Evolutionary conservation across 2,797 vertebrate species (phyloP).

Genomic region (Pangasius djambal): DNA sequence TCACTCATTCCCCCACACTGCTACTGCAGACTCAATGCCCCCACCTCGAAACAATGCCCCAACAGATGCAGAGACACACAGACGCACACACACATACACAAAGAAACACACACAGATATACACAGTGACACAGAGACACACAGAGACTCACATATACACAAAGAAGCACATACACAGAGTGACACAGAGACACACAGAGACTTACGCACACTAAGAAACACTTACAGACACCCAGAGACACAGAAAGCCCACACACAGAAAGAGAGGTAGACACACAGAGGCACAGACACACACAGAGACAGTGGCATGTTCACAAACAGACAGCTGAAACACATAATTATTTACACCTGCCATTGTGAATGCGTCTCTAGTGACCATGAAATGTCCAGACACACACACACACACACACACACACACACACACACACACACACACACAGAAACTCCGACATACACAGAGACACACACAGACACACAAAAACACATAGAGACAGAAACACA

Average conservation of each 20-base stretch:
- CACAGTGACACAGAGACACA: not conserved
- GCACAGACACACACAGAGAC: not conserved
- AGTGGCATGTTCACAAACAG: not conserved
- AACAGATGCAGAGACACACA: not conserved
- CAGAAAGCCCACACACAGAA: not conserved
- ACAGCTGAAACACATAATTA: not conserved
- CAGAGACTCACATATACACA: not conserved
- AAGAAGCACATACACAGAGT: not conserved
- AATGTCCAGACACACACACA: not conserved
- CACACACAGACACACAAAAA: not conserved
- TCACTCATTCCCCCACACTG: not conserved
- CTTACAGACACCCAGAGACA: not conserved
- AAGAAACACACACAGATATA: not conserved
- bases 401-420: not conserved
- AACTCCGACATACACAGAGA: not conserved
- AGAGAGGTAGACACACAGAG: not conserved
- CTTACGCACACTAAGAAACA: too few relatives aligned
- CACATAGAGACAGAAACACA: not conserved
- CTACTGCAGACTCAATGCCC: too few relatives aligned
- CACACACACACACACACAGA: not conserved
- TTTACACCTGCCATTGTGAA: not conserved
- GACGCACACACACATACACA: not conserved
- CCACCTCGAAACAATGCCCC: too few relatives aligned
- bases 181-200: too few relatives aligned
- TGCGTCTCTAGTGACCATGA: too few relatives aligned